phyloP scores from a whole-genome alignment of 2,888 invertebrate species.

The Trypoxylon attenuatum region DNA sequence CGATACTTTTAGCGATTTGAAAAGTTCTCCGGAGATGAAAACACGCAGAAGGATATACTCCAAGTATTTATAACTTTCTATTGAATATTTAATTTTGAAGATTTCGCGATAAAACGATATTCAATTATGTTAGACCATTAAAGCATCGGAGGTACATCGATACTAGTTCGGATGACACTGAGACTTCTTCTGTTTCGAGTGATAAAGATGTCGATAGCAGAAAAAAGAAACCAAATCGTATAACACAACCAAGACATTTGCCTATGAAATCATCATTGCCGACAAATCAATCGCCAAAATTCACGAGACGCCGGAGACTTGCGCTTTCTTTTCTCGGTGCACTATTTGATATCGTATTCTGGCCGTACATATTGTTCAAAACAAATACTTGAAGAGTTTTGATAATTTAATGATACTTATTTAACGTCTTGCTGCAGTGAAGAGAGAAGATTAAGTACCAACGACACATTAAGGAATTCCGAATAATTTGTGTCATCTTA shows the following conservation, averaged over 20 bases:
- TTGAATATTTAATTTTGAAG: not conserved
- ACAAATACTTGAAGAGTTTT: constrained; percentile 51
- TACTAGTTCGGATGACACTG: constrained; percentile 41
- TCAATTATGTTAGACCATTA: constrained; percentile 17
- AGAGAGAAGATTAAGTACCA: too few species aligned
- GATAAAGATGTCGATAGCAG: constrained; percentile 3
- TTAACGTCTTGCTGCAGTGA: too few species aligned
- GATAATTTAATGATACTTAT: too few species aligned
- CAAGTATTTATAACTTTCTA: not conserved
- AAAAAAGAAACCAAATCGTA: not conserved
- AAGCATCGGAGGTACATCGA: constrained; percentile 30
- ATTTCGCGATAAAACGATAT: not conserved
- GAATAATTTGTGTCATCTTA: too few species aligned
- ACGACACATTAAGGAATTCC: too few species aligned
- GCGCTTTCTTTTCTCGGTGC: constrained; percentile 55
- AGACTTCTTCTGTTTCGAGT: constrained; percentile 32
- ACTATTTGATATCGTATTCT: constrained; percentile 64
- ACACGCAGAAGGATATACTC: constrained; percentile 33
- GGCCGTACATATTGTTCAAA: constrained; percentile 62
- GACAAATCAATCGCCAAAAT: constrained; percentile 14
- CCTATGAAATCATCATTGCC: constrained; percentile 6
- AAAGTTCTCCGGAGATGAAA: constrained; percentile 36
- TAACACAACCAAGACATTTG: not conserved
- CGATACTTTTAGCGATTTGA: constrained; percentile 48
- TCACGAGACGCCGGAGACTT: constrained; percentile 14